Conservation (phyloP, 2,113 vertebrate genomes). For the Siniperca knerii region DNA sequence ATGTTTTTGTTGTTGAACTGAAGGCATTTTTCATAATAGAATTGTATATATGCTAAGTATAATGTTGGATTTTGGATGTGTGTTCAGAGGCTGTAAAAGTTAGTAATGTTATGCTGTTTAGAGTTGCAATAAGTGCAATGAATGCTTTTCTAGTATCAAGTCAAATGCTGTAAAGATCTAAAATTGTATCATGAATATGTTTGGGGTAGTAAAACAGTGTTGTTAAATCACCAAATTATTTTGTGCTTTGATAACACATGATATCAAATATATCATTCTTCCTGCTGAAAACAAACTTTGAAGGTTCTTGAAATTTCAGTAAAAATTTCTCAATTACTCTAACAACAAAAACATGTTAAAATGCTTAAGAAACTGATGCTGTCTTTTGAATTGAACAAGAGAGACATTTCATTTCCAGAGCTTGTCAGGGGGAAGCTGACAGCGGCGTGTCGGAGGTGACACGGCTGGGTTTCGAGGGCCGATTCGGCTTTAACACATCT, state of each 20-base stretch:
- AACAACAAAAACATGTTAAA: slow-evolving; percentile 51
- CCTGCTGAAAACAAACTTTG: slow-evolving; percentile 26
- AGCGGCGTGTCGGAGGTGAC: slow-evolving; percentile 75
- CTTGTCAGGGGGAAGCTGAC: slow-evolving; percentile 70
- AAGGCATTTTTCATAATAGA: not conserved
- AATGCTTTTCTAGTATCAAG: slow-evolving; percentile 5
- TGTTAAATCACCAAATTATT: slow-evolving; percentile 56
- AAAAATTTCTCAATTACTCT: slow-evolving; percentile 39
- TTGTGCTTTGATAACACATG: slow-evolving; percentile 42
- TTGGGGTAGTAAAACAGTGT: slow-evolving; percentile 15
- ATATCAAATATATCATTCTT: slow-evolving; percentile 45
- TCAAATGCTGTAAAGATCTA: slow-evolving; percentile 29
- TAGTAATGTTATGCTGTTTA: not conserved
- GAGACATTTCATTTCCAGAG: slow-evolving; percentile 62
- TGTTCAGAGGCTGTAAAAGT: not conserved
- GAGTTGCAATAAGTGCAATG: not conserved
- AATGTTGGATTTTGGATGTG: not conserved
- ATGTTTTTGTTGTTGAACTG: not conserved
- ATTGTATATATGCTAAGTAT: not conserved
- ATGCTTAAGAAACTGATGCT: slow-evolving; percentile 38
- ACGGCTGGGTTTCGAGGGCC: slow-evolving; percentile 63
- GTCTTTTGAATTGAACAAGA: slow-evolving; percentile 47
- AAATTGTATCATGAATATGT: slow-evolving; percentile 26
- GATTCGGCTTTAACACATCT: slow-evolving; percentile 73
- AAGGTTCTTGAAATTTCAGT: slow-evolving; percentile 26